Base-by-base conservation (phyloP, 2,797 vertebrate species). In the Brachyrhaphis roseni region DNA sequence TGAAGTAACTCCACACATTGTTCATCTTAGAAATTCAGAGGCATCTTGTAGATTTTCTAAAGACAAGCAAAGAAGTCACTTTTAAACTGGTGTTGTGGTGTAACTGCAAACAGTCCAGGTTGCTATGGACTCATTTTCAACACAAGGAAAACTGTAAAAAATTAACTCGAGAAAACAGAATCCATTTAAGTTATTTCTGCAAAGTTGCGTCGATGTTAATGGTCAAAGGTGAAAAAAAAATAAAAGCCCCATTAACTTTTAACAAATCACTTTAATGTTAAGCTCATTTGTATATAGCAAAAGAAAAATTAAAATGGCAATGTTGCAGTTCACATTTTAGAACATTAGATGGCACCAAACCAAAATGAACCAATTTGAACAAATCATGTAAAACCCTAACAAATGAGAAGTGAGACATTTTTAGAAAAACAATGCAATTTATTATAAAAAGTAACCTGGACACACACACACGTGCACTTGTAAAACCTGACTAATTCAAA, bases 121-220 rank as follows among this genome's bases (percentile, higher is more conserved):
- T 96, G 95, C 94, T 93, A 96, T 95, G 95, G 95, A 90, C 82
- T 86, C 90, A 81, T 82, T 88, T 90, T 89, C 82, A 88, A 90
- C 91, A 94, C 91, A 82, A 64, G 81, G 83, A 82, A 74, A 79
- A 76, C 26, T 41, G 90, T 92, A 90, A 92, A 94, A 84, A 83
- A 91, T 94, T 93, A 92, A 94, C 90, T 74, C 88, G 82, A 16
- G 18, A 62, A 59, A 20, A 74, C 36, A 70, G 31, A 43, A 70
- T 55, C 13, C 23, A n/a, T 36, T 0, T 10, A 6, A 73, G 41
- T 71, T 3, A 1, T 16, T 8, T 13, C 15, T 46, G 36, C 0
- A 49, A 16, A 66, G 59, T 15, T 59, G 55, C 12, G 1, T 59
- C n/a, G 28, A 28, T n/a, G n/a, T 59, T 31, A 28, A 59, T 59